Evolutionary conservation across 2,113 vertebrate genomes (phyloP), one percentile per base, ranked within the genome.

Genomic region (Barnardius zonarius): DNA sequence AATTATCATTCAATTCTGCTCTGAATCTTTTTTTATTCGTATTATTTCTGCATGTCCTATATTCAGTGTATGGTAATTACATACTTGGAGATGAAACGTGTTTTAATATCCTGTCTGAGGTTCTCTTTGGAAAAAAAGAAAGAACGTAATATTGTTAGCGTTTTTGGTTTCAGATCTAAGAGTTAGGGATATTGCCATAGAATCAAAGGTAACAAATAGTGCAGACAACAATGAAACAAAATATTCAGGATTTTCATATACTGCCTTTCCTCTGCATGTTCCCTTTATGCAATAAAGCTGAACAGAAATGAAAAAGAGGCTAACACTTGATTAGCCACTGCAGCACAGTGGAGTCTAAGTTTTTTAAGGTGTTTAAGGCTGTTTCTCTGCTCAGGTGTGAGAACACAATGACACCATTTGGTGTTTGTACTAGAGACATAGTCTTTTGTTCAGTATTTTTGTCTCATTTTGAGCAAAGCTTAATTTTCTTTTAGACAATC

Each of bases 101-200:
- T 91, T 95, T 96, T 96, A 96, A 96, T 95, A 96, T 96, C 94
- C 95, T 88, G 82, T 96, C 37, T 94, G 82, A 62, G 66, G 37
- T 92, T 88, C 44, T 63, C 39, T 85, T 55, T 69, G 46, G 39
- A 12, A 63, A 61, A 74, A 78, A 84, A 44, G 24, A 54, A 84
- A 74, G 24, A 76, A 69, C 9, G 28, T 76, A 39, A 37, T 92
- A 73, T 35, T 92, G 48, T 85, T 92, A 85, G 25, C 2, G 3
- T 80, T 94, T 90, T 89, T 77, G 37, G 33, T 74, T 81, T 92
- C 41, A 80, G 44, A 80, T 95, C 41, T 76, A 39, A n/a, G 49
- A 73, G 67, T 66, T 54, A 10, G 31, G 54, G 41, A 57, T 91
- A 69, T 73, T 88, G 39, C 52, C 4, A 4, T 24, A 67, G 64